These are phyloP conservation scores for Cossypha niveicapilla DNA, from an alignment of 2,797 vertebrate genomes.

Conservation along the genomic window DNA sequence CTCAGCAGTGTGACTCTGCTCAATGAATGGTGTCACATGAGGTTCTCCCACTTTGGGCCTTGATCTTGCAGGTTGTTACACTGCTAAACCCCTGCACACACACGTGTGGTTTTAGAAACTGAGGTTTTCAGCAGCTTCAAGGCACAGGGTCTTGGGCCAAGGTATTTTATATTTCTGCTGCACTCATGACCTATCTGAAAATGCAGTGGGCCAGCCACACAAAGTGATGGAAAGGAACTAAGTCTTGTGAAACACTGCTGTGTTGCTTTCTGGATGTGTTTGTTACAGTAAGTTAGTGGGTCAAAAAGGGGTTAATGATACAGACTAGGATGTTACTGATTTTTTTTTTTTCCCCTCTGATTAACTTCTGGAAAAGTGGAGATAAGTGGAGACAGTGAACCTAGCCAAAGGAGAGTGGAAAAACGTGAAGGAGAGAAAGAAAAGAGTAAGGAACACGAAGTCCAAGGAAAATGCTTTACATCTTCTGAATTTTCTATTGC, in stretches of 20 bases:
- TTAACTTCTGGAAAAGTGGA: slow-evolving; percentile 2
- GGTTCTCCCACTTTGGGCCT: neutral
- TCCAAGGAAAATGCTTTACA: neutral
- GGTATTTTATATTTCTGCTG: neutral
- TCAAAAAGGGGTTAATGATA: slow-evolving; percentile 9
- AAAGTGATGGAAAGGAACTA: neutral
- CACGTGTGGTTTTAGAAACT: neutral
- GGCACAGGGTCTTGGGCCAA: neutral
- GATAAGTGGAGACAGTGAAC: neutral
- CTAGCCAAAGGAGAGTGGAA: neutral
- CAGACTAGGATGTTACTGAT: neutral
- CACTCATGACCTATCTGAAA: neutral
- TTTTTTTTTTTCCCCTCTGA: neutral
- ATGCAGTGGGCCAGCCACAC: neutral
- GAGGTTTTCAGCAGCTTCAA: neutral
- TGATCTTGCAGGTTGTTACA: neutral
- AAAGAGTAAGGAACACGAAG: neutral
- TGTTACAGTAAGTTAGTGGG: neutral
- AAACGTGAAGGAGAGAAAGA: neutral
- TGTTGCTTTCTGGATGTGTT: neutral
- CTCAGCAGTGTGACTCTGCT: neutral
- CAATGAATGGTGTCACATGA: neutral
- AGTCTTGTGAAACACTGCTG: neutral
- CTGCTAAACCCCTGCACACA: neutral
- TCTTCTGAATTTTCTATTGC: neutral